These are phyloP conservation scores for Caenorhabditis uteleia DNA, from an alignment of 2,888 invertebrate species.

Conservation along the genomic window DNA sequence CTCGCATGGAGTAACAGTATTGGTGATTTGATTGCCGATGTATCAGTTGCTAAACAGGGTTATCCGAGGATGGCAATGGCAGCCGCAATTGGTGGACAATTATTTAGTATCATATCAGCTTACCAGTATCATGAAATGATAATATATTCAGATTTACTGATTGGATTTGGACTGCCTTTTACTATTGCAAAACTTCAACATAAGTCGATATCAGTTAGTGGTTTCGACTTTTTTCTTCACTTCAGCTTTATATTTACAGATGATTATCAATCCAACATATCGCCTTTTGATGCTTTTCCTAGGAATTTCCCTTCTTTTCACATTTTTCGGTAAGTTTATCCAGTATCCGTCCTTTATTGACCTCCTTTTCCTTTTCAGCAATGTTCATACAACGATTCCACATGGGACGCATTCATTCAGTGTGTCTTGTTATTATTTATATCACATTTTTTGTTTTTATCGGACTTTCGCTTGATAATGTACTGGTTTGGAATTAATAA, in stretches of 20 bases:
- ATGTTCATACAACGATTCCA: constrained; percentile 27
- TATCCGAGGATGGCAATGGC: constrained; percentile 77
- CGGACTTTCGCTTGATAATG: constrained; percentile 72
- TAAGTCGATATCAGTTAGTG: constrained; percentile 46
- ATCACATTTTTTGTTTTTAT: constrained; percentile 73
- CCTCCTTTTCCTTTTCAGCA: constrained; percentile 9
- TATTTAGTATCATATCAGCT: constrained; percentile 74
- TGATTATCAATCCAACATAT: constrained; percentile 32
- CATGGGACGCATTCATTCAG: constrained; percentile 12
- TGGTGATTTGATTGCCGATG: constrained; percentile 76
- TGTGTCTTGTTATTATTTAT: constrained; percentile 72
- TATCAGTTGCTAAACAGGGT: constrained; percentile 76
- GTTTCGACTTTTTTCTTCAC: background rate
- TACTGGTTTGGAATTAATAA: constrained; percentile 32
- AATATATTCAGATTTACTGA: constrained; percentile 50
- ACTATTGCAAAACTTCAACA: constrained; percentile 53
- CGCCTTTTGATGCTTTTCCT: constrained; percentile 37
- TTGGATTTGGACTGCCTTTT: constrained; percentile 62
- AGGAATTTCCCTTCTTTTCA: constrained; percentile 18
- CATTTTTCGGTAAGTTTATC: constrained; percentile 15
- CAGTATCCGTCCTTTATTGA: background rate
- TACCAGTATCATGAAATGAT: background rate
- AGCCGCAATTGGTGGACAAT: constrained; percentile 78
- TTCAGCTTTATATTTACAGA: constrained; percentile 12
- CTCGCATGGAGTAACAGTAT: constrained; percentile 78